Conservation (phyloP, 2,888 invertebrate species). For the Thereva nobilitata region DNA sequence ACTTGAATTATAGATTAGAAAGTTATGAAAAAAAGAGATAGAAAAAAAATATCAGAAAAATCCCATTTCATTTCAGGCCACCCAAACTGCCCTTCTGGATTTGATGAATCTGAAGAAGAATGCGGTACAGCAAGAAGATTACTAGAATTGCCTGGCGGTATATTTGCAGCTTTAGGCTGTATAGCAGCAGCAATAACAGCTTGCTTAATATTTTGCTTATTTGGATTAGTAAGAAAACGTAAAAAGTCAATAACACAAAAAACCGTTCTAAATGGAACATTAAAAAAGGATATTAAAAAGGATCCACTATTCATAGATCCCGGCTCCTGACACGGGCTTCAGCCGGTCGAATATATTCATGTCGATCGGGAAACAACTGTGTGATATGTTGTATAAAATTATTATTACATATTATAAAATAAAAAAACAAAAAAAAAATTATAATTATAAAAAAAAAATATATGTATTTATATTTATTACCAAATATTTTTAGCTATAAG, state of each 20-base stretch:
- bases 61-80: slow-evolving; percentile 49
- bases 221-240: slow-evolving; percentile 64
- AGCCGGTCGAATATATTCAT: slow-evolving; percentile 90
- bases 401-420: slow-evolving; percentile 12
- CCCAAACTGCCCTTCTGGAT: slow-evolving; percentile 68
- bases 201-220: slow-evolving; percentile 63
- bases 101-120: slow-evolving; percentile 72
- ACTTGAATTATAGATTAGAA: not conserved
- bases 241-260: slow-evolving; percentile 62
- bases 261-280: slow-evolving; percentile 56
- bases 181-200: slow-evolving; percentile 64
- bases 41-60: slow-evolving; percentile 3
- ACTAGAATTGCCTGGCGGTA: slow-evolving; percentile 62
- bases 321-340: slow-evolving; percentile 85
- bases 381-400: slow-evolving; percentile 62
- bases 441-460: slow-evolving; percentile 16
- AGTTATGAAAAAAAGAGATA: too few relatives aligned
- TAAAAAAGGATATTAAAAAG: slow-evolving; percentile 68
- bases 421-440: slow-evolving; percentile 27
- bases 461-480: slow-evolving; percentile 31
- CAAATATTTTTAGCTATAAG: slow-evolving; percentile 23
- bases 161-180: slow-evolving; percentile 63
- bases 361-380: slow-evolving; percentile 93
- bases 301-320: slow-evolving; percentile 59
- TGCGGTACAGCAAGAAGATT: slow-evolving; percentile 64